Evolutionary conservation across 2,888 invertebrate species (phyloP).

Genomic region (Scaptomyza flava): DNA sequence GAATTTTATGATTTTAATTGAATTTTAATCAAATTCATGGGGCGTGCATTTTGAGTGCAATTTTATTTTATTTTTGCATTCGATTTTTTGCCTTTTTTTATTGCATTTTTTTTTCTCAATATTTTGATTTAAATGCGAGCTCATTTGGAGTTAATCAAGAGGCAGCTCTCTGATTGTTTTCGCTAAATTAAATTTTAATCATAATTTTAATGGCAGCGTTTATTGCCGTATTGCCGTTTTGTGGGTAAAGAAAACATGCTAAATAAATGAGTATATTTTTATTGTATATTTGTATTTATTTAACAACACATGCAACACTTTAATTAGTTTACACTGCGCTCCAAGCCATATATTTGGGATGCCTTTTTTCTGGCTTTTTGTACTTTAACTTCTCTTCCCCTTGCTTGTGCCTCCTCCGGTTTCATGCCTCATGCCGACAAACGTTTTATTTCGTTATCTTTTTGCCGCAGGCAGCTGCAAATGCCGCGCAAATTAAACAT

Average conservation of each 20-base stretch:
- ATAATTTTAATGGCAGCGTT: constrained; percentile 66
- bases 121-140: constrained; percentile 50
- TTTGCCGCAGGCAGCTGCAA: constrained; percentile 83
- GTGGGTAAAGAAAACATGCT: constrained; percentile 11
- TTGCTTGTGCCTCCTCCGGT: not conserved
- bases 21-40: constrained; percentile 78
- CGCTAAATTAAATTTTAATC: constrained; percentile 78
- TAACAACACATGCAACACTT: constrained; percentile 42
- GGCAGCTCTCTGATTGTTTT: constrained; percentile 64
- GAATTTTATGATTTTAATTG: constrained; percentile 66
- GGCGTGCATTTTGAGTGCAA: constrained; percentile 33
- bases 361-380: constrained; percentile 24
- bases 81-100: constrained; percentile 4
- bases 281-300: constrained; percentile 15
- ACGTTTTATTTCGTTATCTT: constrained; percentile 82
- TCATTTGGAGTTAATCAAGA: constrained; percentile 66
- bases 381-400: not conserved
- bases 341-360: constrained; percentile 41
- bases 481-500: constrained; percentile 83
- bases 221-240: constrained; percentile 51
- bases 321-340: constrained; percentile 78
- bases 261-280: not conserved
- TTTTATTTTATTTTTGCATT: constrained; percentile 21
- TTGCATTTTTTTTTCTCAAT: not conserved
- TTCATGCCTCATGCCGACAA: constrained; percentile 58